Base-by-base conservation (phyloP, 2,888 invertebrate species). In the Sinodicranocentrus sp. region DNA sequence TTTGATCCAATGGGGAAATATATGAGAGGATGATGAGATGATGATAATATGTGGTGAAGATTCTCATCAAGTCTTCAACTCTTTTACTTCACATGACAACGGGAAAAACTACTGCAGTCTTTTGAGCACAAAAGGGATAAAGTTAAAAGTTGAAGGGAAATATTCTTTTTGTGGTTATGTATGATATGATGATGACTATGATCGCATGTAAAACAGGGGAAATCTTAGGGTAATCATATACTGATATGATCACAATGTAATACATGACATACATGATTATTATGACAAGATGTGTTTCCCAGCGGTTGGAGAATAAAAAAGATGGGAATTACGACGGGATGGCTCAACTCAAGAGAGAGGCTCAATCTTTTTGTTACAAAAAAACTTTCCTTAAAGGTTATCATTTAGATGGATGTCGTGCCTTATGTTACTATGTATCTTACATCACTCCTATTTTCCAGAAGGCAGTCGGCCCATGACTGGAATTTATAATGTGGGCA, bases 201-300 rank as follows among this genome's bases (percentile, higher is more conserved):
- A 33, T 33, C 33, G 5, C 33, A 33, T 33, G 33, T 33, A 33
- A 33, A 33, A 33, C 33, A 10, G 33, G 33, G 33, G 10, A 33
- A 33, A 33, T 33, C 3, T 33, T 3, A 33, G 33, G 33, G 10
- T 33, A 33, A 33, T 33, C 33, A 33, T 33, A 48, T 48, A n/a
- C 48, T 48, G 48, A 48, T 48, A 48, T n/a, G 8, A 48, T 48
- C 48, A 17, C 48, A n/a, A 17, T 13, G n/a, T 48, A 17, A 48
- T 33, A 48, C 48, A 48, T 48, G 48, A 48, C 48, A 15, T 48
- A 48, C 48, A 48, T 48, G 48, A 48, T 48, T 48, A 48, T 48
- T 48, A 48, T 48, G 48, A 48, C 48, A 48, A 48, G n/a, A 17
- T 5, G 5, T n/a, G 15, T 48, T 17, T 48, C 15, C 48, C 48